A percentile compares a stretch with the other conserved stretches of the same genome.
Evolutionary conservation across 2,888 invertebrate genomes (phyloP).

Genomic region (Plagodis pulveraria): DNA sequence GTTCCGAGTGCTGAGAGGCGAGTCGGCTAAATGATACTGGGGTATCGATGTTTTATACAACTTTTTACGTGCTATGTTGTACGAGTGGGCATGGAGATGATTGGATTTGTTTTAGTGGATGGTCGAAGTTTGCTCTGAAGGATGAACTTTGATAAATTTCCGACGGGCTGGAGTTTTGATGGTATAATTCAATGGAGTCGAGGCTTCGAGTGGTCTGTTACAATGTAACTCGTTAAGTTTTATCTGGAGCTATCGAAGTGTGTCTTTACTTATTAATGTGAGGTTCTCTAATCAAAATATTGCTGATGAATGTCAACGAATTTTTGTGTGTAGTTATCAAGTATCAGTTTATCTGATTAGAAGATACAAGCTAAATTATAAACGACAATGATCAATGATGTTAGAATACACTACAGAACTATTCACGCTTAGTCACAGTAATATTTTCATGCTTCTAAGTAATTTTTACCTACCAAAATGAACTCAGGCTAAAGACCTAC

Average conservation of each 20-base stretch:
- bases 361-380: no score
- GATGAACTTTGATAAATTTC: constrained; percentile 38
- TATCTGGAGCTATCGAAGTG: not conserved
- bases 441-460: no score
- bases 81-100: constrained; percentile 50
- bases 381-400: no score
- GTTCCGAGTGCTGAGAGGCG: constrained; percentile 41
- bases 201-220: constrained; percentile 2
- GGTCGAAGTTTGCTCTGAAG: constrained; percentile 36
- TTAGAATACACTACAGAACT: no score
- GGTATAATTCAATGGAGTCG: constrained; percentile 12
- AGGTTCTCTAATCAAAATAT: no score
- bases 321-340: no score
- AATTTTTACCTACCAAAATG: no score
- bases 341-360: no score
- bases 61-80: constrained; percentile 57
- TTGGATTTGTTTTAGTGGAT: constrained; percentile 51
- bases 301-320: no score
- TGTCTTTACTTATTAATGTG: no score
- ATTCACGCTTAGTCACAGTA: no score
- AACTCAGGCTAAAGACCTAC: no score
- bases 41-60: constrained; percentile 60
- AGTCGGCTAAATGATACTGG: constrained; percentile 58
- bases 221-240: constrained; percentile 9
- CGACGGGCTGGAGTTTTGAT: constrained; percentile 13